Evolutionary conservation across 2,888 invertebrate species (phyloP).

Genomic region (Dorcus parallelipipedus): DNA sequence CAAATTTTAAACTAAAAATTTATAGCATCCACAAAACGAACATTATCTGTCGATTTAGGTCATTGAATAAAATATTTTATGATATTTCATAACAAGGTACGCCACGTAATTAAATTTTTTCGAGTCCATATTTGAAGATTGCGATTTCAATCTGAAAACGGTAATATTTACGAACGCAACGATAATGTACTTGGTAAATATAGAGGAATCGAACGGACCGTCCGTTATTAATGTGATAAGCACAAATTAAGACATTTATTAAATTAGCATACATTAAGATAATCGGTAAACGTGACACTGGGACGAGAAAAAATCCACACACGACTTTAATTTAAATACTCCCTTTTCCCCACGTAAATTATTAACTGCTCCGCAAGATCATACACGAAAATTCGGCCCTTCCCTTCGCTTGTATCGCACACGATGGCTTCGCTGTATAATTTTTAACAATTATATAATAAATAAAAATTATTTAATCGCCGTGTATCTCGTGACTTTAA

Average conservation of each 20-base stretch:
- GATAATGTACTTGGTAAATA: no score
- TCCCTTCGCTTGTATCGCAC: slow-evolving; percentile 17
- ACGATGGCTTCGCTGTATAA: slow-evolving; percentile 10
- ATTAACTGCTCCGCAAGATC: slow-evolving; percentile 15
- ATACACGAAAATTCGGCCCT: slow-evolving; percentile 11
- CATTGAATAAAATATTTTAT: no score
- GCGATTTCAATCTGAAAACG: no score
- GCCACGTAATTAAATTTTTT: no score
- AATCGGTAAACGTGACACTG: slow-evolving; percentile 18
- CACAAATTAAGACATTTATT: slow-evolving; percentile 21
- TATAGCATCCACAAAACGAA: no score
- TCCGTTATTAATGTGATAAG: slow-evolving; percentile 19
- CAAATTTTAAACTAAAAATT: no score
- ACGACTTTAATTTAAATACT: slow-evolving; percentile 7
- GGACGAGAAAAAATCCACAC: neutral
- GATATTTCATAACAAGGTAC: no score
- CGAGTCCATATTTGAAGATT: no score
- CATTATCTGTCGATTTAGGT: no score
- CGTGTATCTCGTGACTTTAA: neutral
- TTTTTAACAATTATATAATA: slow-evolving; percentile 17
- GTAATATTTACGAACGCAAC: no score
- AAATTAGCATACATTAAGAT: slow-evolving; percentile 21
- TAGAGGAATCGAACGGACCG: neutral
- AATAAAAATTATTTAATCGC: slow-evolving; percentile 14
- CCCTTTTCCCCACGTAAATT: slow-evolving; percentile 18